Conservation (phyloP, 2,113 vertebrate genomes). For the Oncorhynchus nerka region DNA sequence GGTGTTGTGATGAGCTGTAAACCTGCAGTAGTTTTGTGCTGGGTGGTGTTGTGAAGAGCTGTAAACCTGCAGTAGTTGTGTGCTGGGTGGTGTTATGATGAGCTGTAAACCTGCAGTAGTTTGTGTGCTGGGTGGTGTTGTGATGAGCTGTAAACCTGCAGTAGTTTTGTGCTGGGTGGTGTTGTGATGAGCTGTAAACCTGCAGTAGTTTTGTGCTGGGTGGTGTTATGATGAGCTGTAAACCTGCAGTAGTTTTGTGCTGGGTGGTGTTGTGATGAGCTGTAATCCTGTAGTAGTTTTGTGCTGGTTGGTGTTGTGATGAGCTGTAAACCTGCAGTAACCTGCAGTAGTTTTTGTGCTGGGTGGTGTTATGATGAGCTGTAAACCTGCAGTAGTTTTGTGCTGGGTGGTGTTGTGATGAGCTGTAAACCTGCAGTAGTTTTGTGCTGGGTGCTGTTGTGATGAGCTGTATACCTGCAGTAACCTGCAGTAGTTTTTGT, state of each 20-base stretch:
- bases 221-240: too few species aligned
- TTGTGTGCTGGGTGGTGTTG: neutral
- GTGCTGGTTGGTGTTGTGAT: too few species aligned
- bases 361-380: slow-evolving; percentile 21
- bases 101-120: slow-evolving; percentile 3
- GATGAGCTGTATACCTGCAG: too few species aligned
- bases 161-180: neutral
- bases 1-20: slow-evolving; percentile 13
- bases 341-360: neutral
- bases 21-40: neutral
- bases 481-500: neutral
- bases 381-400: neutral
- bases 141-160: too few species aligned
- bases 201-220: slow-evolving; percentile 3
- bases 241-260: neutral
- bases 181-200: too few species aligned
- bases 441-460: too few species aligned
- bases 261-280: too few species aligned
- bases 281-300: too few species aligned
- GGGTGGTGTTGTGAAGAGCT: neutral
- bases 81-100: neutral
- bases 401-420: too few species aligned
- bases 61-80: neutral
- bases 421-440: slow-evolving; percentile 15
- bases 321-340: too few species aligned